Evolutionary conservation across 2,888 invertebrate genomes (phyloP), one percentile per base, ranked within the genome.

Genomic region (Ptilodon capucinus): DNA sequence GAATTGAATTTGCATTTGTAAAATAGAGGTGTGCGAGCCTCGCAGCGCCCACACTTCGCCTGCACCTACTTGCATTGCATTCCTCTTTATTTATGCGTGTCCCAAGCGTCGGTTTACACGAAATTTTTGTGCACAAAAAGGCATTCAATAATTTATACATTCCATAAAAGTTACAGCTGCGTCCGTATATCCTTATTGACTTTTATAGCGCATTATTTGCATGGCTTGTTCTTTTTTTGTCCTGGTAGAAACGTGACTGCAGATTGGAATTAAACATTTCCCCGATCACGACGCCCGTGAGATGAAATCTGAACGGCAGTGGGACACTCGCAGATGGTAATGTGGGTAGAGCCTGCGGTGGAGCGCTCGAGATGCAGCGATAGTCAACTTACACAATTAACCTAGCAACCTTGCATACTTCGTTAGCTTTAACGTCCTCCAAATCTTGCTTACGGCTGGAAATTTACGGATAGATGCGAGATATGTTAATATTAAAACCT

Each of bases 181-280:
- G 61, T 67, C 61, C 56, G 63, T 71, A 71, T 74, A 71, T 73
- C 60, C 61, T 25, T 66, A 72, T 71, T 65, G 68, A 75, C 68
- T 76, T 76, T 79, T 78, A 77, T 76, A 65, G 70, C 68, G 67
- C 63, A 71, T 74, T 84, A 84, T 84, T 85, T 80, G 81, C 83
- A 77, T 82, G 63, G 68, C 68, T 71, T 74, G 69, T 60, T 61
- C 65, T 56, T 60, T 63, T 75, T 65, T 76, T 65, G 67, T 73
- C 68, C 72, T 74, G 72, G 74, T 72, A 79, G 71, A 81, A 86
- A 87, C 87, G 86, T 88, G 86, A 84, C 84, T 69, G 67, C 64
- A 61, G 68, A 75, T 64, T 68, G 71, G 73, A 76, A 69, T 40
- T 69, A 71, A 68, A 70, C 69, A 74, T 81, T 81, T 77, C 71